phyloP scores from a whole-genome alignment of 35 echinoderm and acorn worm genomes.

The Eucidaris tribuloides region DNA sequence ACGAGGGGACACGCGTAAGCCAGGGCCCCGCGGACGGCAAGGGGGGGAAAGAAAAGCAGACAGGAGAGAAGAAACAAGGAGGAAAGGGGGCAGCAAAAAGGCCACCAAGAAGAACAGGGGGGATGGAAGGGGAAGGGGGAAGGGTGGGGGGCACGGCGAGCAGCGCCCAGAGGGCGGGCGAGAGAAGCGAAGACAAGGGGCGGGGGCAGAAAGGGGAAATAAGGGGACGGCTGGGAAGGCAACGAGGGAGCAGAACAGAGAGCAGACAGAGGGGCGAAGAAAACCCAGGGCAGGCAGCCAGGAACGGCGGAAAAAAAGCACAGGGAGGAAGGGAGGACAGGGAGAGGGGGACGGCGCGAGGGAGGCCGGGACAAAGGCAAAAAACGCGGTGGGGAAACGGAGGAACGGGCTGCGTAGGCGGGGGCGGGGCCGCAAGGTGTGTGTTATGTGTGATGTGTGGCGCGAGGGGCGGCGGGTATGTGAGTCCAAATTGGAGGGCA shows the following conservation, averaged over 20 bases:
- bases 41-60: too few species aligned
- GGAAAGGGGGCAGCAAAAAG: not conserved
- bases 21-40: not conserved
- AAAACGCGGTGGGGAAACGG: not conserved
- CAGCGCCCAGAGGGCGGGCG: not conserved
- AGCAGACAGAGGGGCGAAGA: not conserved
- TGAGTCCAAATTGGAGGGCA: too few species aligned
- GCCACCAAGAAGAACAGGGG: not conserved
- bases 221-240: not conserved
- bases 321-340: too few species aligned
- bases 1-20: not conserved
- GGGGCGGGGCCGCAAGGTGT: not conserved
- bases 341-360: not conserved
- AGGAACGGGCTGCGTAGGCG: not conserved
- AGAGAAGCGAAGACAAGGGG: not conserved
- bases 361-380: not conserved
- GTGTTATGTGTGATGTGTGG: too few species aligned
- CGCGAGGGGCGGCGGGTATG: too few species aligned
- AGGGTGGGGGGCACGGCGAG: not conserved
- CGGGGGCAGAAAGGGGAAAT: not conserved
- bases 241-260: not conserved
- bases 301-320: not conserved
- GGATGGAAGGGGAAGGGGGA: not conserved
- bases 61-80: too few species aligned
- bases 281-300: not conserved